phyloP scores from a whole-genome alignment of 2,797 vertebrate species.

The Emydoidea blandingii region DNA sequence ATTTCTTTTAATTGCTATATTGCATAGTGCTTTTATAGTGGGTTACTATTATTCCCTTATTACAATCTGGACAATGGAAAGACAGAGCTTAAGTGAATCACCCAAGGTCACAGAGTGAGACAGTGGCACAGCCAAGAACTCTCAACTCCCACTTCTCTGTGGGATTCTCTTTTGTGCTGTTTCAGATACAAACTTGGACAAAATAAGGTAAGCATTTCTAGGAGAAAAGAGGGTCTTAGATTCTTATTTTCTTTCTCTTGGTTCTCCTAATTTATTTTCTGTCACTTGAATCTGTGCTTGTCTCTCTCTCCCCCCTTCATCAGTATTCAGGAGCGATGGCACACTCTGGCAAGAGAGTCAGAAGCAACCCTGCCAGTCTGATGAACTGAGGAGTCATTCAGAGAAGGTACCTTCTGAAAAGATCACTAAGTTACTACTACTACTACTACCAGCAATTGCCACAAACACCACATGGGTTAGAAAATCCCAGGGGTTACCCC shows the following conservation, averaged over 20 bases:
- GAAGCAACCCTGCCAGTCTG: background rate
- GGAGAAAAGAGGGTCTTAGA: background rate
- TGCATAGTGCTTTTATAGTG: background rate
- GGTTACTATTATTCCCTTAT: background rate
- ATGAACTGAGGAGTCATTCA: accelerated
- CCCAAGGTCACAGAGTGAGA: background rate
- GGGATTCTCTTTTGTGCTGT: background rate
- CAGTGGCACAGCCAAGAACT: background rate
- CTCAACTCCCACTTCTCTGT: background rate
- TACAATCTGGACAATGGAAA: background rate
- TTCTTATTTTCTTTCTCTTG: background rate
- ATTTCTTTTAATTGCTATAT: background rate
- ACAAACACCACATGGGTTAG: accelerated
- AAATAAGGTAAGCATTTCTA: background rate
- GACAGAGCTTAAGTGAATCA: background rate
- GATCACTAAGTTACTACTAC: background rate
- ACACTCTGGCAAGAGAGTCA: background rate
- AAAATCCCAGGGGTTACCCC: background rate
- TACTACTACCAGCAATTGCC: background rate
- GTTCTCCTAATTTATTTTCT: background rate
- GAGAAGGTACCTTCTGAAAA: background rate
- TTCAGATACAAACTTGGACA: background rate
- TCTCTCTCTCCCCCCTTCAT: background rate
- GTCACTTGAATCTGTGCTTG: background rate
- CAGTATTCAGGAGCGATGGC: background rate